Evolutionary conservation across 2,797 vertebrate genomes (phyloP), one percentile per base, ranked within the genome.

Genomic region (Cetoscarus ocellatus): DNA sequence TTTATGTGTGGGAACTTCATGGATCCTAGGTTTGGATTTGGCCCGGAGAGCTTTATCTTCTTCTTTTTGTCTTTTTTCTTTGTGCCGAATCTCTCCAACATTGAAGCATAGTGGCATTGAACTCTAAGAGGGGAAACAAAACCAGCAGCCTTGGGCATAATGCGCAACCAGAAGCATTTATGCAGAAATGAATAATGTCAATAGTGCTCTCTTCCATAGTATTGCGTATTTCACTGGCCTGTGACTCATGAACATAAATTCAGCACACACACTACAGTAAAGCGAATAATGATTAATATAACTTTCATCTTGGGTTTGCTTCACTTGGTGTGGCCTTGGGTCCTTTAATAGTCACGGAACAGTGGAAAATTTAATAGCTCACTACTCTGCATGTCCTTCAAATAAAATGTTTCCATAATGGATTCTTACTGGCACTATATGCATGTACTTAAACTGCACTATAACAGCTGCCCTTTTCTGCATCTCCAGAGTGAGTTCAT

Each of bases 351-450:
- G 90, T 82, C 74, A 70, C 63, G 70, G 81, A 70, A 84, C 62
- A 84, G 82, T 49, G 75, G 82, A 75, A 82, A 86, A 83, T 83
- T 38, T 75, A 83, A 88, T 84, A 80, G 72, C 82, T 71, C 70
- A 63, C 74, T 84, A 74, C 74, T 88, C 80, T 88, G 77, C 79
- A 84, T 90, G 90, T 91, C 91, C 90, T 93, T 93, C 90, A 90
- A 86, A 84, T 87, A 75, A 85, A 87, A 84, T 77, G 79, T 86
- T 76, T 79, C 82, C 73, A 80, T 83, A 78, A 83, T 83, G 70
- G 71, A 65, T 82, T 83, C 65, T 74, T 68, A 74, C 61, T 77
- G 50, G 48, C 44, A 53, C 14, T 70, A 27, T 34, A 42, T 12
- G 11, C 34, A 57, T 56, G 59, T 36, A 57, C 40, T 56, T 49